Conservation (phyloP, 2,113 vertebrate genomes). For the Grammomys surdaster region DNA sequence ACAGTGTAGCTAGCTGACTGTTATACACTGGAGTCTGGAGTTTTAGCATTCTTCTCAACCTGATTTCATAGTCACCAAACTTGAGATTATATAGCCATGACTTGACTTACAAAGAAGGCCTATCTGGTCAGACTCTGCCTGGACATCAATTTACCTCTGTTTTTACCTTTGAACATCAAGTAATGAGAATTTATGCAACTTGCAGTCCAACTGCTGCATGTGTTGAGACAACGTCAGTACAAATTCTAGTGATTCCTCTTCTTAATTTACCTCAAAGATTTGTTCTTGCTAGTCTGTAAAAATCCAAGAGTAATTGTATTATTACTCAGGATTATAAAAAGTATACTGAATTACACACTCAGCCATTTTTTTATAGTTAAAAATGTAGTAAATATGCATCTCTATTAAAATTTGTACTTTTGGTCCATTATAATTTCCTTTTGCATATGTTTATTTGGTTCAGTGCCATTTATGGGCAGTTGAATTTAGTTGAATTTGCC, state of each 20-base stretch:
- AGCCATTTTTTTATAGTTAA: background rate
- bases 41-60: background rate
- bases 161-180: slow-evolving; percentile 16
- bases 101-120: background rate
- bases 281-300: background rate
- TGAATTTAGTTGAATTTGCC: background rate
- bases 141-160: background rate
- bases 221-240: background rate
- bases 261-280: background rate
- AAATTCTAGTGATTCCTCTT: background rate
- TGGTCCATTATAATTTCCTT: background rate
- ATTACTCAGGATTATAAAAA: background rate
- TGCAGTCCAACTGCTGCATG: background rate
- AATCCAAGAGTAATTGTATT: background rate
- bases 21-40: background rate
- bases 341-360: background rate
- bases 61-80: background rate
- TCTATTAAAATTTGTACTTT: background rate
- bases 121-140: background rate
- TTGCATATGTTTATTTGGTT: background rate
- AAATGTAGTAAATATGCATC: background rate
- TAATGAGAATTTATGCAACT: background rate
- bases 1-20: background rate
- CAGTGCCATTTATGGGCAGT: background rate
- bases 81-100: background rate